A percentile compares a stretch with the other conserved stretches of the same genome.
Conservation (phyloP, 2,113 vertebrate species). For the Gadus chalcogrammus region DNA sequence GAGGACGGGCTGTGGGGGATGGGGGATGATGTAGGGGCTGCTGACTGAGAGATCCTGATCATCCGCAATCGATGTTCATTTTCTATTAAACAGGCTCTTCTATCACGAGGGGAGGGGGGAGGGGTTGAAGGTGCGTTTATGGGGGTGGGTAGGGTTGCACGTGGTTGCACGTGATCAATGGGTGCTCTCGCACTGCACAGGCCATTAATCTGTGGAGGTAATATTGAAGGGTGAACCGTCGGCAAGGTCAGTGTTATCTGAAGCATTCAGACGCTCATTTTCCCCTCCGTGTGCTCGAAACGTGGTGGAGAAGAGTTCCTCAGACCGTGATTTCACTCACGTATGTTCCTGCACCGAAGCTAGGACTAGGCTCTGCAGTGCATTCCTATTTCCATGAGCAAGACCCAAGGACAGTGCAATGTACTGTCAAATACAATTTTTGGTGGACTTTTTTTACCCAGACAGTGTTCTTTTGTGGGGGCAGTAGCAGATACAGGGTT, state of each 20-base stretch:
- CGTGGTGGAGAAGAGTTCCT: no score
- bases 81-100: conserved; percentile 59
- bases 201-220: conserved; percentile 64
- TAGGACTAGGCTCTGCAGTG: no score
- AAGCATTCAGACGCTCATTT: conserved; percentile 37
- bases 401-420: no score
- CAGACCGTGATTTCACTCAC: no score
- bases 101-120: conserved; percentile 44
- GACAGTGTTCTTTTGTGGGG: no score
- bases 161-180: conserved; percentile 57
- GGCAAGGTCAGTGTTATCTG: conserved; percentile 64
- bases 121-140: not conserved
- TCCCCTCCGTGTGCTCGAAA: no score
- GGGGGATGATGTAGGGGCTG: conserved; percentile 5
- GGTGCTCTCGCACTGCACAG: conserved; percentile 20
- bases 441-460: no score
- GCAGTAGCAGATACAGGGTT: no score
- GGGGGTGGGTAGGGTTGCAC: conserved; percentile 22
- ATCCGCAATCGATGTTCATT: conserved; percentile 46
- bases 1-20: not conserved
- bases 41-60: conserved; percentile 44
- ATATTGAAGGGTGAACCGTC: conserved; percentile 65
- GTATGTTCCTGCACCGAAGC: no score
- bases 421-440: no score
- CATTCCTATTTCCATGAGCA: no score